Evolutionary conservation across 1,140 invertebrate genomes (phyloP).

Genomic region (Bradysia coprophila): DNA sequence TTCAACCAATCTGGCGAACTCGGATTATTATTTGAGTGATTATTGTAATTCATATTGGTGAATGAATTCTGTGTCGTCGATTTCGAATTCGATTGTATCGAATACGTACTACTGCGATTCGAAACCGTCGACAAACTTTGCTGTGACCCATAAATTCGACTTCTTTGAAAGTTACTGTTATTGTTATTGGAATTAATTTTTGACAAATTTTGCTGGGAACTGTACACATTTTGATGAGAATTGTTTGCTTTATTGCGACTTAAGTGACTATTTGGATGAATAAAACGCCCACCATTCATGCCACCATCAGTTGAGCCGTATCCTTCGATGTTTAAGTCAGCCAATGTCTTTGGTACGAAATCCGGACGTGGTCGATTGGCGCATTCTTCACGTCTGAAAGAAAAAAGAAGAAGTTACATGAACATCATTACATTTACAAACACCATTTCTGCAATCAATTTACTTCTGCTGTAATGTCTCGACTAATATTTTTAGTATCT

Average conservation of each 20-base stretch:
- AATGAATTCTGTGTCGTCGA: not conserved
- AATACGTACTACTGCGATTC: not conserved
- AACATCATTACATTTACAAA: slow-evolving; percentile 4
- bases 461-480: slow-evolving; percentile 83
- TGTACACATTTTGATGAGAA: slow-evolving; percentile 2
- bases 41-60: not conserved
- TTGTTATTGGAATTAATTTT: slow-evolving; percentile 1
- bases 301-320: not conserved
- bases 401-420: slow-evolving; percentile 6
- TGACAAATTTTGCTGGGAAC: slow-evolving; percentile 3
- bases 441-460: slow-evolving; percentile 19
- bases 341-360: slow-evolving; percentile 82
- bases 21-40: not conserved
- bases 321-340: slow-evolving; percentile 67
- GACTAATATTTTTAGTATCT: slow-evolving; percentile 67
- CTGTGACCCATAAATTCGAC: slow-evolving; percentile 4
- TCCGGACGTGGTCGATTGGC: slow-evolving; percentile 71
- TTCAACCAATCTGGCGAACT: slow-evolving; percentile 2
- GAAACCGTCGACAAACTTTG: slow-evolving; percentile 1
- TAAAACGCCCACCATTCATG: slow-evolving; percentile 1
- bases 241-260: not conserved
- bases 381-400: slow-evolving; percentile 71
- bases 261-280: not conserved
- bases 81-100: not conserved
- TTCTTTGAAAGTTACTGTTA: slow-evolving; percentile 3